A percentile compares a stretch with the other conserved stretches of the same genome.
These are phyloP conservation scores for Caenorhabditis brenneri DNA, from an alignment of 1,140 invertebrate species.

Conservation along the genomic window DNA sequence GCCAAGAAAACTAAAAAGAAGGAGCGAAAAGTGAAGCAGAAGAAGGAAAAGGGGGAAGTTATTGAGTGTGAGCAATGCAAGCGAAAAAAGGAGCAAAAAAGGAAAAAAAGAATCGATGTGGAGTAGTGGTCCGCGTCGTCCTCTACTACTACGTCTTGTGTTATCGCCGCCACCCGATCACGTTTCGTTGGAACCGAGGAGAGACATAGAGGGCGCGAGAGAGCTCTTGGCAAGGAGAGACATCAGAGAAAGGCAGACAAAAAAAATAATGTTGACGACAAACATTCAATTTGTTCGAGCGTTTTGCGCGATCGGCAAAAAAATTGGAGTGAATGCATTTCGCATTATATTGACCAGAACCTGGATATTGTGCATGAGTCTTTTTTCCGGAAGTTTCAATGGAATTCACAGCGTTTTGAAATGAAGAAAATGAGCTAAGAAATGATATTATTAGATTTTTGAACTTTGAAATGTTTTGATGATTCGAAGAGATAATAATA, in stretches of 20 bases:
- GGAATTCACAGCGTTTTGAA: too few relatives aligned
- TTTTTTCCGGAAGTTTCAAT: too few relatives aligned
- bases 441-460: too few relatives aligned
- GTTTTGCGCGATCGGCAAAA: neutral
- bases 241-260: neutral
- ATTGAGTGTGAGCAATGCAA: neutral
- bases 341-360: neutral
- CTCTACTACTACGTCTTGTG: neutral
- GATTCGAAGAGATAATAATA: neutral
- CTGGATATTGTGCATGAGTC: too few relatives aligned
- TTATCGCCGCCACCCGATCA: conserved; percentile 35
- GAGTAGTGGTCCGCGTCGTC: conserved; percentile 2
- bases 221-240: neutral
- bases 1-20: neutral
- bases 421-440: too few relatives aligned
- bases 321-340: conserved; percentile 18
- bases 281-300: neutral
- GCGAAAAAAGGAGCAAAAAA: neutral
- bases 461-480: too few relatives aligned
- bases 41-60: neutral
- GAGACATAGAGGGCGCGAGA: neutral
- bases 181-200: conserved; percentile 19
- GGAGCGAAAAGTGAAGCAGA: conserved; percentile 8
- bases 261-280: too few relatives aligned
- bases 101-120: conserved; percentile 35